phyloP scores from a whole-genome alignment of 2,113 vertebrate species.

The Coracopsis vasa region DNA sequence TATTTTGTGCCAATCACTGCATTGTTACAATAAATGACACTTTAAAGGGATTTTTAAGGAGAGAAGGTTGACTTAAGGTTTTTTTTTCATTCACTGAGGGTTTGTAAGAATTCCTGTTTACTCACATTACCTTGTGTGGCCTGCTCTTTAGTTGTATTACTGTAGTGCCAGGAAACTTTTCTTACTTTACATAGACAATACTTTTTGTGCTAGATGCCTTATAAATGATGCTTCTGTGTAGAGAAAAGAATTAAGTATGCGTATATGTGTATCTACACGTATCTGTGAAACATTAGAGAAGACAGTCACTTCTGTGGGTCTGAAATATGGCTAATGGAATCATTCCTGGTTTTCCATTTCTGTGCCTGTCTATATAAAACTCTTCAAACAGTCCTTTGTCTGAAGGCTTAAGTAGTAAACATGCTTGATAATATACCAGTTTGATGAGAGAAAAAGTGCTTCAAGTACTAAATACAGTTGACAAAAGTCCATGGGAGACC shows the following conservation, averaged over 20 bases:
- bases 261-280: accelerated
- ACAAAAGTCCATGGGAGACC: not conserved
- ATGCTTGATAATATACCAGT: not conserved
- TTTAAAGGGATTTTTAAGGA: not conserved
- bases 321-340: not conserved
- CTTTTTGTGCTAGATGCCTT: not conserved
- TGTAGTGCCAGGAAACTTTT: not conserved
- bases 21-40: not conserved
- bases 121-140: not conserved
- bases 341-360: not conserved
- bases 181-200: not conserved
- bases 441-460: not conserved
- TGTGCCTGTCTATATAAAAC: not conserved
- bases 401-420: not conserved
- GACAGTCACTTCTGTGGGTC: not conserved
- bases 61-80: not conserved
- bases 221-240: not conserved
- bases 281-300: not conserved
- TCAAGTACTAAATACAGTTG: not conserved
- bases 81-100: not conserved
- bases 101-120: not conserved
- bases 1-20: not conserved
- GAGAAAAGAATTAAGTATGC: not conserved
- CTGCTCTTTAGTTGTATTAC: not conserved
- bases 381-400: not conserved